These are phyloP conservation scores for Lateolabrax maculatus DNA, from an alignment of 2,797 vertebrate species.

Conservation along the genomic window DNA sequence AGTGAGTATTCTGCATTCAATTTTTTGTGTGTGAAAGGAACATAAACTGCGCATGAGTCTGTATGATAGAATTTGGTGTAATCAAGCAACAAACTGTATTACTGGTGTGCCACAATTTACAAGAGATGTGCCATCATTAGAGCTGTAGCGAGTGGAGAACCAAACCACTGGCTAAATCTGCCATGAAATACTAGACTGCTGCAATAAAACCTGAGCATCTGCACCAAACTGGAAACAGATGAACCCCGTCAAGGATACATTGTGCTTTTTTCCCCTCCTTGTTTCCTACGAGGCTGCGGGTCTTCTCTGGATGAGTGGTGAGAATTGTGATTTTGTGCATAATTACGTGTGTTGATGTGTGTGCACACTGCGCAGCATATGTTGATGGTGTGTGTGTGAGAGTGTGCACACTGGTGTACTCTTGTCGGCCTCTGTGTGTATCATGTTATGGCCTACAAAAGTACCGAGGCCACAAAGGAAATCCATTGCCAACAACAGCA, in stretches of 20 bases:
- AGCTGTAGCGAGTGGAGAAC: slow-evolving; percentile 77
- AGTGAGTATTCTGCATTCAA: background rate
- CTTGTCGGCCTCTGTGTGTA: slow-evolving; percentile 73
- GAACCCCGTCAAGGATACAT: slow-evolving; percentile 83
- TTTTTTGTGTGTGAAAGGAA: slow-evolving; percentile 24
- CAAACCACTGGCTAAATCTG: slow-evolving; percentile 87
- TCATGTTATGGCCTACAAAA: slow-evolving; percentile 83
- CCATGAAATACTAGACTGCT: slow-evolving; percentile 89
- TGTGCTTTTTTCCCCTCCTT: slow-evolving; percentile 68
- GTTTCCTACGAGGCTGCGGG: slow-evolving; percentile 74
- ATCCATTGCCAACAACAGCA: slow-evolving; percentile 85
- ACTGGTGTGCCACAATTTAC: slow-evolving; percentile 84
- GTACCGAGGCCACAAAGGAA: slow-evolving; percentile 83
- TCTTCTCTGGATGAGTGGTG: slow-evolving; percentile 75
- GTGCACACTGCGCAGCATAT: slow-evolving; percentile 45
- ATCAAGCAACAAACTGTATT: slow-evolving; percentile 70
- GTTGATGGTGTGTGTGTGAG: slow-evolving; percentile 36
- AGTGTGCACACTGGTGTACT: slow-evolving; percentile 31
- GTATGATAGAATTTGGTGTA: slow-evolving; percentile 49
- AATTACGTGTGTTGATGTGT: slow-evolving; percentile 73
- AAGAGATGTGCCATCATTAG: slow-evolving; percentile 86
- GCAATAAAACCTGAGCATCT: slow-evolving; percentile 89
- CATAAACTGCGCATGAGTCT: slow-evolving; percentile 32
- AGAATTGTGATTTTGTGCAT: slow-evolving; percentile 71
- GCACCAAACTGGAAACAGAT: slow-evolving; percentile 89